Evolutionary conservation across 1,140 invertebrate species (phyloP).

Genomic region (Calephelis virginiensis): DNA sequence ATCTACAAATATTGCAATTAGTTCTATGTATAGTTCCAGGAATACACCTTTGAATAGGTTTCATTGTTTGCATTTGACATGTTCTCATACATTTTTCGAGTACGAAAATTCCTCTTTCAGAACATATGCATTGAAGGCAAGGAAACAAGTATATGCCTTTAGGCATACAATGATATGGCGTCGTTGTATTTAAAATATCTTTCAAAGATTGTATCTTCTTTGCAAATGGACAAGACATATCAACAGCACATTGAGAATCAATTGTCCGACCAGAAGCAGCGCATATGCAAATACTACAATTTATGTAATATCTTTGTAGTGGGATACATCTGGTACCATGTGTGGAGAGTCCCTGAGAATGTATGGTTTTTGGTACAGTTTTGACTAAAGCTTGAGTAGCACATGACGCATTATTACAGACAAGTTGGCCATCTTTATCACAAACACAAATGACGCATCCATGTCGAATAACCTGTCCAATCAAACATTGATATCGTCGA

Average conservation of each 20-base stretch:
- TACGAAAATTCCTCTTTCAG: slow-evolving; percentile 48
- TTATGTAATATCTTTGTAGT: slow-evolving; percentile 55
- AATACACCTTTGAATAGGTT: slow-evolving; percentile 37
- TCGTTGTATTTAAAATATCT: slow-evolving; percentile 29
- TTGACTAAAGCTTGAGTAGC: slow-evolving; percentile 24
- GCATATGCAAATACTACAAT: slow-evolving; percentile 60
- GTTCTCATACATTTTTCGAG: slow-evolving; percentile 53
- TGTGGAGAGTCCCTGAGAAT: slow-evolving; percentile 19
- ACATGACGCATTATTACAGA: slow-evolving; percentile 44
- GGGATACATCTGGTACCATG: slow-evolving; percentile 47
- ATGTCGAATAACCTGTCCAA: slow-evolving; percentile 47
- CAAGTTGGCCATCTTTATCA: slow-evolving; percentile 45
- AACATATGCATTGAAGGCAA: slow-evolving; percentile 60
- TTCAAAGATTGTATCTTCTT: slow-evolving; percentile 19
- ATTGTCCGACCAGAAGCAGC: slow-evolving; percentile 47
- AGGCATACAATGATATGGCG: slow-evolving; percentile 51
- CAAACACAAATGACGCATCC: slow-evolving; percentile 58
- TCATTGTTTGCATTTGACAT: slow-evolving; percentile 34
- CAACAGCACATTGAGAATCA: slow-evolving; percentile 49
- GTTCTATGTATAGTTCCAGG: slow-evolving; percentile 51
- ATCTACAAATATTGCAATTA: slow-evolving; percentile 53
- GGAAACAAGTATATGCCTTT: slow-evolving; percentile 60
- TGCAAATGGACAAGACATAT: slow-evolving; percentile 43
- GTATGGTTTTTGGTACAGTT: neutral
- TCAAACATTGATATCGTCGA: slow-evolving; percentile 40